Base-by-base conservation (phyloP, 2,113 vertebrate species). In the Scartelaos histophorus region DNA sequence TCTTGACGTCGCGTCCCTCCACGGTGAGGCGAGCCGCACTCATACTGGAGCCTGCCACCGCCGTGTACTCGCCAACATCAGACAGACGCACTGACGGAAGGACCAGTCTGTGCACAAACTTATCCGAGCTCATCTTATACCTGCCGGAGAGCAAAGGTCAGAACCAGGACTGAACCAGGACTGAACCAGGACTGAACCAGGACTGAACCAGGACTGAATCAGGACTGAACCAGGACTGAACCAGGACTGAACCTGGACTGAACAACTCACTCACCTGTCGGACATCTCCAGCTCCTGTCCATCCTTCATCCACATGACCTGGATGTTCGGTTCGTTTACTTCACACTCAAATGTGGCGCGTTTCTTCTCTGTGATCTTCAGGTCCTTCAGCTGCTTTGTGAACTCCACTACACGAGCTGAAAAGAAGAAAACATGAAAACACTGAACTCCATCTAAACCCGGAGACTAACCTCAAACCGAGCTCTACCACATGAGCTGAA, bases 241-340 rank as follows among this genome's bases (percentile, higher is more conserved):
- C 51, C 15, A 53, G 49, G 17, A 19, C 19, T 53, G n/a, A 53
- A n/a, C 16, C 49, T n/a, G 17, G 49, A 19, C 49, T 19, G 5
- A 19, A 7, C 3, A 17, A 10, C 54, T 4, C n/a, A 22, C 57
- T 22, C 9, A 94, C 97, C 97, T 95, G 35, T 98, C 97, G 19
- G 90, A 93, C 68, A 94, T 87, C 81, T 96, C 95, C 24, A 99
- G 91, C 85, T 98, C 97, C 84, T 96, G 95, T 1, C 95, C 95
- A 21, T 98, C 94, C 82, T 98, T 99, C 96, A 98, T 96, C 97
- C 97, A 99, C 78, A 96, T 96, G 45, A 99, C 95, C 43, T 94
- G 92, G 76, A 98, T 64, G 54, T 96, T 96, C 2, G 95, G 94
- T 77, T 99, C 97, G 69, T 96, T 97, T 69, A 98, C 83, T 84